phyloP scores from a whole-genome alignment of 2,113 vertebrate genomes.

The Nicator chloris region DNA sequence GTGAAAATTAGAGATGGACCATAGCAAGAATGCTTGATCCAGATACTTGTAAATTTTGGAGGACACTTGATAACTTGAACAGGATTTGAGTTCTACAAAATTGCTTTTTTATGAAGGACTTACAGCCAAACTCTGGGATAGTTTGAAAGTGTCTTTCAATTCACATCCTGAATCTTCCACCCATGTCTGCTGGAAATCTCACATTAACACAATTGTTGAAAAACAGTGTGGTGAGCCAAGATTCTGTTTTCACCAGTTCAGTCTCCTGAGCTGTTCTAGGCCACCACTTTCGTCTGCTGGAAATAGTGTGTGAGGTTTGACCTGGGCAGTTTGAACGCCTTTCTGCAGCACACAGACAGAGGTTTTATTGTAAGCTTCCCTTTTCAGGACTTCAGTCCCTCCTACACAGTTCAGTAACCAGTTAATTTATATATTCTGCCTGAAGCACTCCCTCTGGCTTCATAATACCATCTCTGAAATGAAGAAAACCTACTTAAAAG shows the following conservation, averaged over 20 bases:
- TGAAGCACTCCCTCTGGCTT: slow-evolving; percentile 35
- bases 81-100: background rate
- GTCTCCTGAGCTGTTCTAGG: slow-evolving; percentile 19
- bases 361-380: slow-evolving; percentile 28
- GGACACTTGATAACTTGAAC: background rate
- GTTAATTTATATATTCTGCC: slow-evolving; percentile 43
- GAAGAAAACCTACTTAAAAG: slow-evolving; percentile 44
- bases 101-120: background rate
- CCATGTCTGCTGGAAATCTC: slow-evolving; percentile 28
- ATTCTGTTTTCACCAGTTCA: background rate
- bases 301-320: background rate
- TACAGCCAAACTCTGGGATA: background rate
- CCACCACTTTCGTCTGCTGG: slow-evolving; percentile 22
- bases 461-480: slow-evolving; percentile 32
- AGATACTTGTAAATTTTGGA: background rate
- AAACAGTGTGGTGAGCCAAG: background rate
- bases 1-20: background rate
- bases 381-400: slow-evolving; percentile 32
- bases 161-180: background rate
- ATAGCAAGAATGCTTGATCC: background rate
- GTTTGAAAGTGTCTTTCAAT: background rate
- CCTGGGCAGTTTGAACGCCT: background rate
- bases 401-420: slow-evolving; percentile 27
- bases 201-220: background rate
- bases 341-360: background rate